These are phyloP conservation scores for Charanyca ferruginea DNA, from an alignment of 2,888 invertebrate genomes.

Conservation along the genomic window DNA sequence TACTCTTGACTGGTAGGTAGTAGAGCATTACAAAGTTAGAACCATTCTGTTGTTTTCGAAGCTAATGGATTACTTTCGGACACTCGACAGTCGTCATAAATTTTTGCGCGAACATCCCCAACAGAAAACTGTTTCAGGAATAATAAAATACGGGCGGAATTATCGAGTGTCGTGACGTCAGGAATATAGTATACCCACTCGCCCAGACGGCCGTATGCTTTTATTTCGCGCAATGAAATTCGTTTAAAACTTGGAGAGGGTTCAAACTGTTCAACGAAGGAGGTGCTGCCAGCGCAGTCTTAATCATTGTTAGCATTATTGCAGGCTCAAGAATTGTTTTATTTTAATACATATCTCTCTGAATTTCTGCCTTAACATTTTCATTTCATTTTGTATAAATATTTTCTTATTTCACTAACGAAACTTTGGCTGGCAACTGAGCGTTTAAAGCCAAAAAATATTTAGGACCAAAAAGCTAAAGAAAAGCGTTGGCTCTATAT, in stretches of 20 bases:
- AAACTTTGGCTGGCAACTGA: slow-evolving; percentile 38
- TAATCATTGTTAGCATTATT: slow-evolving; percentile 81
- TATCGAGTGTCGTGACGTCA: slow-evolving; percentile 75
- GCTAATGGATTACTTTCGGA: slow-evolving; percentile 76
- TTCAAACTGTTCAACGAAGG: slow-evolving; percentile 77
- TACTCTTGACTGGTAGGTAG: slow-evolving; percentile 51
- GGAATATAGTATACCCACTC: slow-evolving; percentile 69
- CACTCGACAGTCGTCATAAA: slow-evolving; percentile 74
- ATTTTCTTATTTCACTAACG: slow-evolving; percentile 54
- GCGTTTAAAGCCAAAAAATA: slow-evolving; percentile 57
- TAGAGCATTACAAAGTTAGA: slow-evolving; percentile 61
- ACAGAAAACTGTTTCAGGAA: slow-evolving; percentile 73
- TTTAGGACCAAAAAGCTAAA: slow-evolving; percentile 61
- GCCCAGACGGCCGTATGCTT: slow-evolving; percentile 72
- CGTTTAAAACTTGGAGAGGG: slow-evolving; percentile 85
- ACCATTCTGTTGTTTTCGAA: slow-evolving; percentile 69
- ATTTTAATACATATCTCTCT: slow-evolving; percentile 62
- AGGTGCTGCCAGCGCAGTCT: slow-evolving; percentile 76
- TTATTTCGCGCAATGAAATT: slow-evolving; percentile 83
- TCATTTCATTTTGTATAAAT: slow-evolving; percentile 52
- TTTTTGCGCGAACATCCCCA: slow-evolving; percentile 70
- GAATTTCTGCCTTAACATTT: slow-evolving; percentile 38
- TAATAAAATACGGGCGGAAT: slow-evolving; percentile 72
- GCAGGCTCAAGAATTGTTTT: slow-evolving; percentile 65
- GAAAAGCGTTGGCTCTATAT: slow-evolving; percentile 63